Conservation (phyloP, 2,888 invertebrate species). For the Dione juno region DNA sequence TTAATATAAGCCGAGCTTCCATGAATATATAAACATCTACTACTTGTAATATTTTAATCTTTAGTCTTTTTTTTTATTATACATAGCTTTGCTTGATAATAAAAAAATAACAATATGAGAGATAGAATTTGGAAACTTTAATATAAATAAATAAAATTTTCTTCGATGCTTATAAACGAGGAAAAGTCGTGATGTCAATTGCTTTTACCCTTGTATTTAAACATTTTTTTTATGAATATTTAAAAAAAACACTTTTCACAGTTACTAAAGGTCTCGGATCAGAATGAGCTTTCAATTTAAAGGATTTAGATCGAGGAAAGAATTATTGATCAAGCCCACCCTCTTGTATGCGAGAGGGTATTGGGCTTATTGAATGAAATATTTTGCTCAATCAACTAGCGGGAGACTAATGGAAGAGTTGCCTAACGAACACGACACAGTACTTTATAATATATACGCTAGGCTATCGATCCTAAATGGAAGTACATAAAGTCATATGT, state of each 20-base stretch:
- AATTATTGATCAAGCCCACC: constrained; percentile 30
- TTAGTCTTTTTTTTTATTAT: too few relatives aligned
- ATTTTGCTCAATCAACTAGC: constrained; percentile 44
- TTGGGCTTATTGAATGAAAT: constrained; percentile 39
- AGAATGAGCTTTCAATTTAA: constrained; percentile 27
- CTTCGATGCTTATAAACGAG: neutral
- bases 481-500: constrained; percentile 2
- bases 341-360: constrained; percentile 17
- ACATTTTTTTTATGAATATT: neutral
- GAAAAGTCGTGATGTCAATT: neutral
- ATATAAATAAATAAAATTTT: too few relatives aligned
- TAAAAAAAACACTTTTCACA: too few relatives aligned
- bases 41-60: constrained; percentile 10
- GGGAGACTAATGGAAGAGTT: constrained; percentile 43
- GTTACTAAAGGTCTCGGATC: neutral
- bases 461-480: constrained; percentile 21
- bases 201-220: neutral
- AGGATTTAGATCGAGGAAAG: constrained; percentile 25
- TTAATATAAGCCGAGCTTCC: constrained; percentile 33
- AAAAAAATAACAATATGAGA: too few relatives aligned
- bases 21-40: constrained; percentile 17
- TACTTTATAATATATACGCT: constrained; percentile 31
- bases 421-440: constrained; percentile 39
- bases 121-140: too few relatives aligned
- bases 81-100: neutral